Base-by-base conservation (phyloP, 2,797 vertebrate species). In the Parambassis ranga region DNA sequence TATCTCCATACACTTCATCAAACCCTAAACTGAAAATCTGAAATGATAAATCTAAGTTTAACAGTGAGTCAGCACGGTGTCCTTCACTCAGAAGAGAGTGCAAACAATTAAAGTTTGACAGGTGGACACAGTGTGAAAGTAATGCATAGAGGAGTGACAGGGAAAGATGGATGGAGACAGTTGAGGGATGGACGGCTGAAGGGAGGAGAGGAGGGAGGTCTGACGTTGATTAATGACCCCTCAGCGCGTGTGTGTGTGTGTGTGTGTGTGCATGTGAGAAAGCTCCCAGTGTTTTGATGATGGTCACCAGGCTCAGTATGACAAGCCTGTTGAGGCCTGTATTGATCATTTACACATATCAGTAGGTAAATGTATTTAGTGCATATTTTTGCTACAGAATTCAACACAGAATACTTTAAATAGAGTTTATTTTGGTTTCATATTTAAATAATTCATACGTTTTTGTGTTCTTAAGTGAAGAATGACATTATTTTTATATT, bases 221-320 rank as follows among this genome's bases (percentile, higher is more conserved):
- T 78, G 83, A 69, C 71, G 0, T 48, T 86, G 81, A 87, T 86
- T 76, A 80, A 86, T 81, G 71, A 69, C 20, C 27, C 57, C 27
- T 8, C 30, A 10, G 33, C 11, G 36, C 28, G 33, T 20, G 33
- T 31, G 10, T 22, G 27, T 56, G 36, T 43, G 42, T 50, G 32
- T 51, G 32, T 59, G 43, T 48, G 26, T 50, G n/a, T 50, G n/a
- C 5, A 22, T 11, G 30, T 18, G 63, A 8, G 19, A 16, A 23
- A 7, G 8, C 24, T 23, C 20, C 28, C 30, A 1, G 5, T 16
- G 18, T 20, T 31, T 44, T 8, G 50, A 15, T 47, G 44, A 62
- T 53, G 27, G 28, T 26, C 46, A n/a, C 16, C 32, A 41, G 11
- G 13, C 20, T 19, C 23, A 20, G 22, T 39, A 7, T 47, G 5